Conservation (phyloP, 1,140 invertebrate genomes). For the Hypothenemus hampei region DNA sequence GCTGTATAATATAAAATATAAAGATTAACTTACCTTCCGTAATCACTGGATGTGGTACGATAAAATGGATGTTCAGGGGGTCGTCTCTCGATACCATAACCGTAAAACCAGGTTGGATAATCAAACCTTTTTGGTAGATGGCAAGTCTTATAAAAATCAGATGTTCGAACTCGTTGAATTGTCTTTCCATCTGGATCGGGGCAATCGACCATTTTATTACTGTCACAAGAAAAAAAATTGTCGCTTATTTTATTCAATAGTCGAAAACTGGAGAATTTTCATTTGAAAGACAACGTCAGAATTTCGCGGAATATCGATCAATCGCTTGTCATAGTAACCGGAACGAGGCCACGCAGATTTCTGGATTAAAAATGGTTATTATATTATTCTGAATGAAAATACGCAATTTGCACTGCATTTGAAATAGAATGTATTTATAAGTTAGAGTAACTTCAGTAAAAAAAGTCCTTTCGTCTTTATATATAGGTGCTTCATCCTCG, state of each 20-base stretch:
- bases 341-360: too few species aligned
- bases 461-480: constrained; percentile 7
- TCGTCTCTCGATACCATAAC: constrained; percentile 56
- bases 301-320: too few species aligned
- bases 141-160: constrained; percentile 57
- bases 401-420: too few species aligned
- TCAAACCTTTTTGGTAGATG: constrained; percentile 62
- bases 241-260: too few species aligned
- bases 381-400: too few species aligned
- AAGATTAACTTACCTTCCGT: constrained; percentile 56
- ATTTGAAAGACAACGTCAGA: too few species aligned
- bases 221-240: background rate
- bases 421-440: too few species aligned
- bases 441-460: too few species aligned
- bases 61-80: constrained; percentile 60
- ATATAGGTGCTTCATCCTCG: background rate
- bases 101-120: constrained; percentile 63
- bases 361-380: too few species aligned
- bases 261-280: too few species aligned
- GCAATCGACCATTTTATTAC: constrained; percentile 33
- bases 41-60: constrained; percentile 62
- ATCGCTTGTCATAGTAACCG: too few species aligned
- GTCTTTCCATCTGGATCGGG: constrained; percentile 37
- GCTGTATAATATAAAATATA: too few species aligned
- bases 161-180: constrained; percentile 48